Evolutionary conservation across 92 coral and sea anemone species (phyloP), one percentile per base, ranked within the genome.

Genomic region (Umimayanthus chanpuru): DNA sequence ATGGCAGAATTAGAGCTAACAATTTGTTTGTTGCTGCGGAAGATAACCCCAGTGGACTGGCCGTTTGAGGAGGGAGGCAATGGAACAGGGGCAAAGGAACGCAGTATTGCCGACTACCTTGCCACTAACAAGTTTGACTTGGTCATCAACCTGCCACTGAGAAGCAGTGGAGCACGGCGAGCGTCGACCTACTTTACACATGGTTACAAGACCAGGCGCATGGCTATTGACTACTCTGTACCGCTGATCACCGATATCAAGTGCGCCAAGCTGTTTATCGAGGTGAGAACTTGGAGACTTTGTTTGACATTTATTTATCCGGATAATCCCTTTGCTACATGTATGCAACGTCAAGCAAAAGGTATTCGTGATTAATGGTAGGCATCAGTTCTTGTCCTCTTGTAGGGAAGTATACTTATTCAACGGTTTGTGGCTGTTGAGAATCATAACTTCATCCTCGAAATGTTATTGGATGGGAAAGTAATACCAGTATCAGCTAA

Each of bases 161-260:
- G 99, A 85, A 95, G 92, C 87, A 88, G 92, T 21, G 96, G 98
- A 0, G 94, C 96, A 0, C 78, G 96, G 55, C 92, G 96, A 67
- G 94, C 97, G 0, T 94, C 99, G 0, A 88, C 98, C 0, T 97
- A 91, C 74, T 80, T 97, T 30, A 97, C 99, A 5, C 99, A 93
- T 79, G 99, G 99, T 18, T 97, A 97, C 88, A 96, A 94, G 73
- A 97, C 99, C 4, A 89, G 99, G 85, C 91, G 99, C 76, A 97
- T 95, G 97, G 99, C 99, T 18, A 97, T 97, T 68, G 99, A 97
- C 75, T 97, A 92, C 90, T 95, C 99, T 39, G 90, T 97, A 26
- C 99, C 99, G 2, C 93, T 97, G 68, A 97, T 97, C n/a, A 97
- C 99, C 23, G 98, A 97, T 73, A 94, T 97, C 86, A 97, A 97